Conservation (phyloP, 64 coral and sea anemone genomes). For the Pocillopora verrucosa region DNA sequence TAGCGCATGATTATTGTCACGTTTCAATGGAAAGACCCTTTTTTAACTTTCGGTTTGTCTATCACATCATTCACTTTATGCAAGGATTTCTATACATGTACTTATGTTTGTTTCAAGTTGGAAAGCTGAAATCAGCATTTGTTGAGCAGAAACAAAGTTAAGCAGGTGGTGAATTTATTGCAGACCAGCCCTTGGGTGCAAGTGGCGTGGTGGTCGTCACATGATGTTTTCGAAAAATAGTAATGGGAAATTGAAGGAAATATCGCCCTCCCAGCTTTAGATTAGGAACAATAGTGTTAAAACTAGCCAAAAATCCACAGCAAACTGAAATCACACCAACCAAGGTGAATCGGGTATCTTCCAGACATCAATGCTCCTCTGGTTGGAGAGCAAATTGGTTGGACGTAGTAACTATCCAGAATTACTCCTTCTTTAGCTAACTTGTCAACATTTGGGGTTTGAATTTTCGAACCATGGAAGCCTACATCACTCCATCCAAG, state of each 20-base stretch:
- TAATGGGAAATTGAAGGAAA: neutral
- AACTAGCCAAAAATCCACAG: neutral
- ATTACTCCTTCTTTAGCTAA: conserved; percentile 40
- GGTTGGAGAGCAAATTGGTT: conserved; percentile 61
- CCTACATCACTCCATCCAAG: conserved; percentile 73
- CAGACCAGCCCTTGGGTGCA: too few relatives aligned
- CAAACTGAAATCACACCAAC: conserved; percentile 7
- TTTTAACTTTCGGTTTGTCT: too few relatives aligned
- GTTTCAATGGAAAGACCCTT: too few relatives aligned
- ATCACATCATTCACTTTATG: too few relatives aligned
- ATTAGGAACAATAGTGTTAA: neutral
- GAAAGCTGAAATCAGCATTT: too few relatives aligned
- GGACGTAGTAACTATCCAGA: conserved; percentile 55
- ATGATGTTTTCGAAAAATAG: neutral
- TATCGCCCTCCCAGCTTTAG: neutral
- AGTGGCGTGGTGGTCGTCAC: too few relatives aligned
- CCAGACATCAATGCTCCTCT: conserved; percentile 50
- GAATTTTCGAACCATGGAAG: conserved; percentile 46
- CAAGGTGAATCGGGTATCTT: conserved; percentile 63
- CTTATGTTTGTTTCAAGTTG: too few relatives aligned
- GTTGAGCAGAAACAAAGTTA: too few relatives aligned
- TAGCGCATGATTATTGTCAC: too few relatives aligned
- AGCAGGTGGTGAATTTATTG: too few relatives aligned
- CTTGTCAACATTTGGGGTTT: conserved; percentile 61
- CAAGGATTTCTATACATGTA: too few relatives aligned